Evolutionary conservation across 2,113 vertebrate genomes (phyloP), one percentile per base, ranked within the genome.

Genomic region (Meles meles): DNA sequence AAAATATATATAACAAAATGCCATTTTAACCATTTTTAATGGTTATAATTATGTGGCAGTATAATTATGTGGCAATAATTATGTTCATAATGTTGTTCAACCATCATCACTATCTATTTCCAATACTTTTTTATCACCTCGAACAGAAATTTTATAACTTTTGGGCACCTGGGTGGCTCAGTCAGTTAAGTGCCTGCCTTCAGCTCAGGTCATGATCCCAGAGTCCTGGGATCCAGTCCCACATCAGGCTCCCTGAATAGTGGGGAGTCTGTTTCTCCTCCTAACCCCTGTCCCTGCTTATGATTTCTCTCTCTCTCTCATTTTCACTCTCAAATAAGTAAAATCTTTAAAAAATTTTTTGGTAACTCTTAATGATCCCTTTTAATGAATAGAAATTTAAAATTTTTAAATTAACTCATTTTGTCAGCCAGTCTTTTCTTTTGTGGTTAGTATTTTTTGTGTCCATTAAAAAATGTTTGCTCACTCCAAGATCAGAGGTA

Each of bases 381-480:
- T 89, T 90, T 80, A 95, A 79, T 87, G 83, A 95, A 71, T 27
- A 37, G 59, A 90, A 57, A 95, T 12, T 47, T 80, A 59, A 27
- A 93, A 44, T 25, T 88, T 81, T 81, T 52, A 72, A 59, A 15
- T 67, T 81, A 57, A 25, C 31, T 6, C 7, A 44, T 61, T 95
- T 87, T 69, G n/a, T 49, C n/a, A 42, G 55, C 49, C 27, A 80
- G 20, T 21, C 29, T 96, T 88, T 87, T 63, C 29, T 96, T 82
- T 87, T 63, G 83, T 44, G 29, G 37, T 88, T 57, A 57, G 29
- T 74, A 82, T 57, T 65, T 65, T 69, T 34, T 76, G 44, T 88
- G 37, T 65, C 63, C 49, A 71, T 71, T 88, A 57, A 72, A 74
- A 65, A 59, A 20, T n/a, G 14, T 76, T 87, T 95, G 82, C 34